Evolutionary conservation across 2,113 vertebrate species (phyloP), one percentile per base, ranked within the genome.

Genomic region (Pygoscelis adeliae): DNA sequence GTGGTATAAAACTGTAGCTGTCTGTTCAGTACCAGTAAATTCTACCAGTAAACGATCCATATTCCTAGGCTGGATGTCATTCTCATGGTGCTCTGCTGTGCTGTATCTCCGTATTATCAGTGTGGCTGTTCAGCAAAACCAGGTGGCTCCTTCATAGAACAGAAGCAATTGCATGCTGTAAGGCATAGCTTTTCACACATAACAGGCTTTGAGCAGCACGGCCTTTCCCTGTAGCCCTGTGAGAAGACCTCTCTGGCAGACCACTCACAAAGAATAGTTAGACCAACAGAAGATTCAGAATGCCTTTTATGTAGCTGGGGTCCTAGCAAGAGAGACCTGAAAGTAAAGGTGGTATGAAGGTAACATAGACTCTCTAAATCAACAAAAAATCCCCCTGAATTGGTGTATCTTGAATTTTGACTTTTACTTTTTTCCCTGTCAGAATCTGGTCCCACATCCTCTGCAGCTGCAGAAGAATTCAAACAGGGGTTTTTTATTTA

Each of bases 361-460:
- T 49, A 78, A 38, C 6, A 30, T 5, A 67, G 4, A 7, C 2
- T 49, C 12, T 83, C 9, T 50, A 83, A 63, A 79, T 61, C 38
- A 85, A 9, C 6, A 61, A 70, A 80, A 44, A 34, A 11, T 18
- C 32, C 17, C 16, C 36, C 44, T 61, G 30, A 72, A 55, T 9
- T 80, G 2, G 1, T 11, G 1, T 34, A 29, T 62, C 7, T 46
- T 32, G 1, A 92, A 66, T 62, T 76, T 56, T 50, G 21, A 61
- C 17, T 19, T 83, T 8, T 62, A 21, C 5, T 20, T 62, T 55
- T 66, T 36, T 6, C 4, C 10, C 16, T 5, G 3, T 53, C 46
- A 90, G 46, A 90, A 58, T 50, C 55, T 92, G 15, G 29, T 87
- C 34, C 72, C 86, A 97, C 87, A 94, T 97, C 95, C 95, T 97